Base-by-base conservation (phyloP, 1,140 invertebrate species). In the Propsilocerus akamusi region DNA sequence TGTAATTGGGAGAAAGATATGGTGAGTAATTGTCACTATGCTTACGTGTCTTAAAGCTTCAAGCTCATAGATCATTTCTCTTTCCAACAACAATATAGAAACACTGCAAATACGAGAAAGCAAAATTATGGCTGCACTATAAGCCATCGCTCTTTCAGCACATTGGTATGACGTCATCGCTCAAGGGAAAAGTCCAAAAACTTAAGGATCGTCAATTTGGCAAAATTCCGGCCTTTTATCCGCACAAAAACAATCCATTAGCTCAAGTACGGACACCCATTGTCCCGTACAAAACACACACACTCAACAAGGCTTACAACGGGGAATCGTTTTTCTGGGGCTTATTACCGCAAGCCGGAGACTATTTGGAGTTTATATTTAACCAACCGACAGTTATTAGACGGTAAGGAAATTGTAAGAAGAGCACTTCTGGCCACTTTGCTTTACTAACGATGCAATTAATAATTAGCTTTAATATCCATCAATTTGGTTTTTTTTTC, bases 161-260 rank as follows among this genome's bases (percentile, higher is more conserved):
- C 60, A 89, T 97, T 55, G 94, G 94, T 10, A 84, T 86, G 5
- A 89, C 93, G 61, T 97, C 93, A 0, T 97, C 93, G 0, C 71
- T 98, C 1, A 91, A 86, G 66, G 94, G 94, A 52, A 98, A 98
- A 76, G 85, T 96, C 47, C 94, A 97, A 62, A 95, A 93, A 68
- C 69, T 97, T 0, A 94, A 95, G 84, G 90, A 97, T 64, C 86
- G 86, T 61, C 84, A 92, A 59, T 97, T 92, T 70, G 89, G 90
- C 8, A 91, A 91, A 65, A 73, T 90, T 24, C 77, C 81, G 12
- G 69, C 89, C 10, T 90, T 79, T 65, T 83, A 80, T 59, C 77
- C 85, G 0, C 85, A 91, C 55, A 72, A 76, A n/a, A 87, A 90
- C 62, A 84, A 84, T 47, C 79, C 84, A 10, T 74, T 85, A 5